A percentile compares a stretch with the other conserved stretches of the same genome.
Evolutionary conservation across 2,888 invertebrate species (phyloP).

Genomic region (Copidosoma aretas): DNA sequence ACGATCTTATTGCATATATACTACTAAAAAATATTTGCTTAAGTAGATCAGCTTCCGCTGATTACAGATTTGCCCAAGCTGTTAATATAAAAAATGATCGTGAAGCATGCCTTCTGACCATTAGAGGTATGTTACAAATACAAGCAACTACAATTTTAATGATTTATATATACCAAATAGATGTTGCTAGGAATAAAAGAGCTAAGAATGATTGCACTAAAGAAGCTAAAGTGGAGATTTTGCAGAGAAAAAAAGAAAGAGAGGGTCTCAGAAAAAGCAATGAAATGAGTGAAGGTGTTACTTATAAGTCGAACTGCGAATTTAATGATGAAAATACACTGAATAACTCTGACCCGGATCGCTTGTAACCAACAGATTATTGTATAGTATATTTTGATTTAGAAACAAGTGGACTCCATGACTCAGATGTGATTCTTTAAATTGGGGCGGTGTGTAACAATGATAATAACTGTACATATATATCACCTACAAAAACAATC

Average conservation of each 20-base stretch:
- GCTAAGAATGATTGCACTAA: background rate
- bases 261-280: too few relatives aligned
- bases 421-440: background rate
- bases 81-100: constrained; percentile 9
- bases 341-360: background rate
- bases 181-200: background rate
- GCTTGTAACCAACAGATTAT: background rate
- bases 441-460: background rate
- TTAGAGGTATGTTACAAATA: too few relatives aligned
- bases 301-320: background rate
- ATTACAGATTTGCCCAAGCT: constrained; percentile 11
- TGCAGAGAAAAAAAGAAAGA: too few relatives aligned
- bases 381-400: constrained; percentile 5
- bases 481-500: background rate
- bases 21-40: constrained; percentile 14
- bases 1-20: constrained; percentile 6
- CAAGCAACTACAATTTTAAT: too few relatives aligned
- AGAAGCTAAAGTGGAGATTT: background rate
- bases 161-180: too few relatives aligned
- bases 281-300: background rate
- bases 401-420: constrained; percentile 1
- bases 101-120: background rate
- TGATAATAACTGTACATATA: background rate
- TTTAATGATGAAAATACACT: background rate
- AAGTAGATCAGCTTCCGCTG: constrained; percentile 1